Evolutionary conservation across 2,797 vertebrate genomes (phyloP).

Genomic region (Fringilla coelebs): DNA sequence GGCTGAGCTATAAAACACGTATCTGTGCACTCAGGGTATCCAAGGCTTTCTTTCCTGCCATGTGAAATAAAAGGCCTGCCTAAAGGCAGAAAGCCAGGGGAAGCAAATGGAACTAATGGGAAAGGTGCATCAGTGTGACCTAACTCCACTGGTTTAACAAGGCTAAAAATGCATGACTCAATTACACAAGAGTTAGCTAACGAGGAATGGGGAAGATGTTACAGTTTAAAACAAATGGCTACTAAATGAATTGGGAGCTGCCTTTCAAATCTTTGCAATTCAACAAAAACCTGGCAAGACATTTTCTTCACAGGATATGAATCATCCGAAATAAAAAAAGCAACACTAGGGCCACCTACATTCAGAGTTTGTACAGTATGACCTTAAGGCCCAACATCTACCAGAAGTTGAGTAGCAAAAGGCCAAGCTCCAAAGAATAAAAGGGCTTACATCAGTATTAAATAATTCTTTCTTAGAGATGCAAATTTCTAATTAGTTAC

Average conservation of each 20-base stretch:
- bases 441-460: slow-evolving; percentile 83
- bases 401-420: slow-evolving; percentile 82
- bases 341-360: slow-evolving; percentile 80
- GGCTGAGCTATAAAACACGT: slow-evolving; percentile 30
- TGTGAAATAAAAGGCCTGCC: slow-evolving; percentile 25
- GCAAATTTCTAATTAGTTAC: slow-evolving; percentile 84
- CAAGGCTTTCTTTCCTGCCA: slow-evolving; percentile 11
- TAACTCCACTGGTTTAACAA: slow-evolving; percentile 72
- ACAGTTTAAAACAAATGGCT: slow-evolving; percentile 80
- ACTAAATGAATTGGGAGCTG: slow-evolving; percentile 77
- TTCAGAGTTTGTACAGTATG: slow-evolving; percentile 84
- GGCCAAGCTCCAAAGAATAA: slow-evolving; percentile 77
- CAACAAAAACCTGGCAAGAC: slow-evolving; percentile 80
- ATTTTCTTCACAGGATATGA: slow-evolving; percentile 81
- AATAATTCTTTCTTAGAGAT: slow-evolving; percentile 83
- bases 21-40: background rate
- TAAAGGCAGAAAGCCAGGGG: background rate
- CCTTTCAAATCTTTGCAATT: slow-evolving; percentile 75
- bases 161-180: slow-evolving; percentile 79
- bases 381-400: slow-evolving; percentile 80
- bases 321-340: slow-evolving; percentile 77
- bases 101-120: slow-evolving; percentile 60
- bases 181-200: slow-evolving; percentile 84
- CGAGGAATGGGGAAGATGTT: slow-evolving; percentile 76
- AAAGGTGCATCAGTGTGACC: slow-evolving; percentile 66